These are phyloP conservation scores for Aphis gossypii DNA, from an alignment of 1,140 invertebrate species.

Conservation along the genomic window DNA sequence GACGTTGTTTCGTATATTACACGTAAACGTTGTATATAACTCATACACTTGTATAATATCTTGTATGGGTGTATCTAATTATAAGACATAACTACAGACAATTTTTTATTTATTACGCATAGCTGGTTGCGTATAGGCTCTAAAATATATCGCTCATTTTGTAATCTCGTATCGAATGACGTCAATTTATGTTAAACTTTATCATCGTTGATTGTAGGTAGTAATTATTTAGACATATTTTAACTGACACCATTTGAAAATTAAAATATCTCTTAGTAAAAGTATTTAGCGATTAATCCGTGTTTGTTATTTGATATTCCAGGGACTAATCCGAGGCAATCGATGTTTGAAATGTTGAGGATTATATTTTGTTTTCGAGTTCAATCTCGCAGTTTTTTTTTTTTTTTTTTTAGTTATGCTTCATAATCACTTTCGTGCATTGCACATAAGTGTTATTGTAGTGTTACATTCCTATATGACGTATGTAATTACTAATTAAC, in stretches of 20 bases:
- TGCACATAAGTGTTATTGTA: background rate
- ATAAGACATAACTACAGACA: background rate
- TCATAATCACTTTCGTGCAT: background rate
- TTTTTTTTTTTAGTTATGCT: background rate
- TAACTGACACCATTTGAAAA: background rate
- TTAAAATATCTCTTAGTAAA: background rate
- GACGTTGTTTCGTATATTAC: background rate
- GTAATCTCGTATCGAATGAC: background rate
- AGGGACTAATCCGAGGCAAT: background rate
- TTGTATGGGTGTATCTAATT: background rate
- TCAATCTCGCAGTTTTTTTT: background rate
- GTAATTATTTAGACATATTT: background rate
- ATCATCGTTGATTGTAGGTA: background rate
- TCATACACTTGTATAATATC: background rate
- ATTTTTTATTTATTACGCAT: background rate
- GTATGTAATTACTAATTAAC: background rate
- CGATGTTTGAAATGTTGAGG: background rate
- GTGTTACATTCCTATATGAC: background rate
- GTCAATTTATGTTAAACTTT: background rate
- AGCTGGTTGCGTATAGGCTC: background rate
- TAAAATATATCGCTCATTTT: background rate
- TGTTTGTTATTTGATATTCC: background rate
- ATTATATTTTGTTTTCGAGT: background rate
- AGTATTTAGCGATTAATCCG: background rate
- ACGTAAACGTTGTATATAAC: background rate